These are phyloP conservation scores for Girardia tigrina DNA, from an alignment of 2,888 invertebrate genomes.

Conservation along the genomic window DNA sequence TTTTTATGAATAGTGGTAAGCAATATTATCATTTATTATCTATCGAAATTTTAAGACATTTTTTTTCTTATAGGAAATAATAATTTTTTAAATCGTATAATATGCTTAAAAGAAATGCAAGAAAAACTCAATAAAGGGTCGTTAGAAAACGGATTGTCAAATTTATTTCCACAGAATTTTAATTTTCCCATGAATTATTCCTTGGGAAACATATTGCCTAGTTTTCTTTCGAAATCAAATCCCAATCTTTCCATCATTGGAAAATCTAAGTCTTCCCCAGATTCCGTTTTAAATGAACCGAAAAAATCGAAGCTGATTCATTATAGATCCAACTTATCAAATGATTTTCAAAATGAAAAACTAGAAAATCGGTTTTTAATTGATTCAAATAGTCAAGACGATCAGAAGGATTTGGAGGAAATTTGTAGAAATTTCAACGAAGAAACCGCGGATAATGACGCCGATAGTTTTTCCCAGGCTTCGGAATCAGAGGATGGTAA, in stretches of 20 bases:
- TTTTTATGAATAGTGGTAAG: background rate
- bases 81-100: background rate
- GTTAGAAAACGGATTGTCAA: background rate
- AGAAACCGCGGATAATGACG: background rate
- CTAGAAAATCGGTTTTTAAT: conserved; percentile 14
- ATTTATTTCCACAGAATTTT: background rate
- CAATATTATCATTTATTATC: background rate
- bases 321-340: background rate
- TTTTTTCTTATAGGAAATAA: background rate
- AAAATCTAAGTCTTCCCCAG: background rate
- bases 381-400: background rate
- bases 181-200: background rate
- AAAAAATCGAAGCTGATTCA: background rate
- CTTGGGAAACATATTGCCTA: background rate
- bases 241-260: background rate
- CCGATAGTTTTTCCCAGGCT: conserved; percentile 3
- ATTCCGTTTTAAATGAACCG: background rate
- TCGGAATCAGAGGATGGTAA: conserved; percentile 1
- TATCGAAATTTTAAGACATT: background rate
- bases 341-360: conserved; percentile 18
- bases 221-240: conserved; percentile 12
- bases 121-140: background rate
- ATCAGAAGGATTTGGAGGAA: background rate
- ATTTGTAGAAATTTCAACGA: background rate
- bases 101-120: conserved; percentile 12